phyloP scores from a whole-genome alignment of 2,113 vertebrate species.

The Trogon melanurus region DNA sequence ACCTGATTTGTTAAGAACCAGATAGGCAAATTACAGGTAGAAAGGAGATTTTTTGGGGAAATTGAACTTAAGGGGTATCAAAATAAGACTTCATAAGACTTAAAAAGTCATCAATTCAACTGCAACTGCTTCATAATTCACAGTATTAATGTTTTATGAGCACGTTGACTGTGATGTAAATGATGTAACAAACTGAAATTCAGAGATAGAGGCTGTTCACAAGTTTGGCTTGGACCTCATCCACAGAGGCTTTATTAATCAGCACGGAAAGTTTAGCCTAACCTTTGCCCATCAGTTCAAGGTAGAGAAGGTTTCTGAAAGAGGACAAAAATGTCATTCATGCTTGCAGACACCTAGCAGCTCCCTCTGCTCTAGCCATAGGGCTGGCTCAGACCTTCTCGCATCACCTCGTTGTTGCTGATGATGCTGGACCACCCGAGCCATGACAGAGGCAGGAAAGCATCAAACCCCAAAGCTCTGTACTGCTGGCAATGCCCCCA shows the following conservation, averaged over 20 bases:
- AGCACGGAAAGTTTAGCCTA: background rate
- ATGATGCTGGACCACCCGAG: background rate
- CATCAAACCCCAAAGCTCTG: background rate
- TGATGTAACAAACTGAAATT: slow-evolving; percentile 45
- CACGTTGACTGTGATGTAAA: slow-evolving; percentile 40
- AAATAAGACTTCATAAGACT: slow-evolving; percentile 12
- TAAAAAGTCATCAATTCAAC: slow-evolving; percentile 35
- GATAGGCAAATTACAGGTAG: slow-evolving; percentile 35
- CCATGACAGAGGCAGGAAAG: background rate
- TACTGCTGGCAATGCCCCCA: background rate
- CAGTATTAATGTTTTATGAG: slow-evolving; percentile 35
- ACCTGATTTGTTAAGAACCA: background rate
- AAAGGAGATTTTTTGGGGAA: background rate
- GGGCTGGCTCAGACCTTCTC: background rate
- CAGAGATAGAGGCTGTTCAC: slow-evolving; percentile 37
- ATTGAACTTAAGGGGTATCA: slow-evolving; percentile 9
- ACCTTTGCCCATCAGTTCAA: slow-evolving; percentile 13
- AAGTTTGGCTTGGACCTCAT: slow-evolving; percentile 14
- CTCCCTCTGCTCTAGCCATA: background rate
- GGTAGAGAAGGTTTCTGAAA: slow-evolving; percentile 15
- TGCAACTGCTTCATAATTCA: slow-evolving; percentile 37
- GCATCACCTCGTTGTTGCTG: accelerated
- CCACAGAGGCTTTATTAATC: slow-evolving; percentile 29
- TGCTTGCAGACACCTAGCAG: background rate
- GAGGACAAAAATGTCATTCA: background rate